Evolutionary conservation across 2,888 invertebrate genomes (phyloP).

Genomic region (Rugalucina vietnamica): DNA sequence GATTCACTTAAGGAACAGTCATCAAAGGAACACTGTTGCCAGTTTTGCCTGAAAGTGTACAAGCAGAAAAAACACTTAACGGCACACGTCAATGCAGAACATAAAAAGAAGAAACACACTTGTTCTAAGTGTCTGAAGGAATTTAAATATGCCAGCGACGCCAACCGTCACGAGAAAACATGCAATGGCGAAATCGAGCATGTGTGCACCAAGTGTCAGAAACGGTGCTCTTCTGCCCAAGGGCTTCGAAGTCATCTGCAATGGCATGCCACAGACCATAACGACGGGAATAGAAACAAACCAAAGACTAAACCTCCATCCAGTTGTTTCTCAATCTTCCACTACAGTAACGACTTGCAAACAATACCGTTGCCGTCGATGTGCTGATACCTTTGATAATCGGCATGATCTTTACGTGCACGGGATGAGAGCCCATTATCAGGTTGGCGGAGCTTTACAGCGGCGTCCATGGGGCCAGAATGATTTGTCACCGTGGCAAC

Average conservation of each 20-base stretch:
- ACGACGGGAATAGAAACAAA: background rate
- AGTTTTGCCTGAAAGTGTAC: background rate
- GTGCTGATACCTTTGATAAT: background rate
- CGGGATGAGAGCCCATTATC: slow-evolving; percentile 1
- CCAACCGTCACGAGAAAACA: background rate
- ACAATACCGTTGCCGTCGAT: slow-evolving; percentile 4
- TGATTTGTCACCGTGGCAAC: background rate
- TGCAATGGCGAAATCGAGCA: background rate
- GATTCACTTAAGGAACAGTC: no score
- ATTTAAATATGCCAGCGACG: background rate
- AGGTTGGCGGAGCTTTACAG: background rate
- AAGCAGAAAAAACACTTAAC: background rate
- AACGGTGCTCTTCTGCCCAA: background rate
- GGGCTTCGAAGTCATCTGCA: background rate
- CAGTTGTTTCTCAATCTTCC: no score
- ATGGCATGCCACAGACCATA: background rate
- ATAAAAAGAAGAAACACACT: background rate
- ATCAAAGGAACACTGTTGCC: no score
- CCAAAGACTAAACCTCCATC: background rate
- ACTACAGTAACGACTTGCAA: background rate
- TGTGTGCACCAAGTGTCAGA: background rate
- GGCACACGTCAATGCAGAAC: background rate
- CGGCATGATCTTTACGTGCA: slow-evolving; percentile 14
- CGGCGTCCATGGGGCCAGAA: background rate
- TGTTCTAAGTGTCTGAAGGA: background rate